Evolutionary conservation across 2,797 vertebrate species (phyloP).

Genomic region (Eospalax fontanierii): DNA sequence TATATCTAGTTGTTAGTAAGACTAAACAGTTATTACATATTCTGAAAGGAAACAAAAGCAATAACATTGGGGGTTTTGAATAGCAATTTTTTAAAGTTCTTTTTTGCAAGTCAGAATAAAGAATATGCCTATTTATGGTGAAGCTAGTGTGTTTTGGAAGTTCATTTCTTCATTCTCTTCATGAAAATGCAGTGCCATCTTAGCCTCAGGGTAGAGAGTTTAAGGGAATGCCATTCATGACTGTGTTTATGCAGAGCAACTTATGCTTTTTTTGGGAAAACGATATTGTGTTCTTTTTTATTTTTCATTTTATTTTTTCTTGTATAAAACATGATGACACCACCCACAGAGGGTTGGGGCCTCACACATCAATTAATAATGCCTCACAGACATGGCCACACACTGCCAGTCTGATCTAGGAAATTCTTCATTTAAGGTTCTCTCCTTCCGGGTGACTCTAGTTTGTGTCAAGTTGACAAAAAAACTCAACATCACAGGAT

Average conservation of each 20-base stretch:
- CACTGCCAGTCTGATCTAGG: too few species aligned
- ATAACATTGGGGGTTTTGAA: slow-evolving; percentile 45
- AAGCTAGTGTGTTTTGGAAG: slow-evolving; percentile 26
- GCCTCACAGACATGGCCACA: too few species aligned
- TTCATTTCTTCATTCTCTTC: slow-evolving; percentile 27
- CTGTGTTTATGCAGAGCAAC: background rate
- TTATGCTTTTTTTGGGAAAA: slow-evolving; percentile 40
- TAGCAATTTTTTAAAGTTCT: background rate
- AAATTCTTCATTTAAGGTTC: too few species aligned
- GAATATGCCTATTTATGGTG: background rate
- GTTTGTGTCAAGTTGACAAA: too few species aligned
- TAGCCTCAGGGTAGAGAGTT: background rate
- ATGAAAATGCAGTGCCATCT: background rate
- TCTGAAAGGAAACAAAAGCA: slow-evolving; percentile 12
- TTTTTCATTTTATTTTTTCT: slow-evolving; percentile 10
- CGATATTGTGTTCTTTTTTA: background rate
- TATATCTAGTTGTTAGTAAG: slow-evolving; percentile 16
- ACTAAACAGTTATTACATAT: slow-evolving; percentile 1
- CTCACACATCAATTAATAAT: too few species aligned
- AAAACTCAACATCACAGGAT: too few species aligned
- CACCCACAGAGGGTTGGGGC: too few species aligned
- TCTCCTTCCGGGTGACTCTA: too few species aligned
- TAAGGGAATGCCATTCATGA: slow-evolving; percentile 42
- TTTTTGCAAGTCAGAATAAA: slow-evolving; percentile 40
- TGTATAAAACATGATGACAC: slow-evolving; percentile 33